A percentile compares a stretch with the other conserved stretches of the same genome.
These are phyloP conservation scores for Redunca redunca DNA, from an alignment of 2,113 vertebrate species.

Conservation along the genomic window DNA sequence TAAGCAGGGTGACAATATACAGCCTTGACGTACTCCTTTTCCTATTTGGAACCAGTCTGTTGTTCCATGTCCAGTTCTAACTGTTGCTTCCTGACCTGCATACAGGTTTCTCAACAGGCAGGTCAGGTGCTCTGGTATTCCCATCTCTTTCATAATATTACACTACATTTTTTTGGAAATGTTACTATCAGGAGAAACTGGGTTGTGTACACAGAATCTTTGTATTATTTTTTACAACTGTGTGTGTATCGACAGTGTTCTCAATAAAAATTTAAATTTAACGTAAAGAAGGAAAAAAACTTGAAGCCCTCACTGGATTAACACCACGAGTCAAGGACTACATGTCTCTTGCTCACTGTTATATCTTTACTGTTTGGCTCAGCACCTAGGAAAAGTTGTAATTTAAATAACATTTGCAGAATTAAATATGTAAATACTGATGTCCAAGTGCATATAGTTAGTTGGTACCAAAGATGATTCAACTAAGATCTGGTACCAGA, in stretches of 20 bases:
- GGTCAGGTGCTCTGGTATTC: background rate
- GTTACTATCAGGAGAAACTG: background rate
- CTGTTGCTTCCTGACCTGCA: background rate
- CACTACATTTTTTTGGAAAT: background rate
- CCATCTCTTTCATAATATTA: background rate
- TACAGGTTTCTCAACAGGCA: background rate
- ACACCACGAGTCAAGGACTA: background rate
- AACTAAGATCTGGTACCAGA: background rate
- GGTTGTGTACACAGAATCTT: background rate
- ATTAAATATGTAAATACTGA: background rate
- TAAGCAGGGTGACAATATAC: background rate
- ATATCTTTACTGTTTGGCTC: background rate
- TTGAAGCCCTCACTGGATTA: background rate
- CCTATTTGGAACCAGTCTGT: background rate
- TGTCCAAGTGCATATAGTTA: background rate
- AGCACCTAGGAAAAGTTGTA: background rate
- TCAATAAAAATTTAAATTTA: background rate
- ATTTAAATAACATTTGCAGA: background rate
- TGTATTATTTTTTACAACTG: background rate
- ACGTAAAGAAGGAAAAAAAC: background rate
- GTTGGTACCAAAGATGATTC: background rate
- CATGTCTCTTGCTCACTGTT: background rate
- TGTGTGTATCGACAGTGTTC: background rate
- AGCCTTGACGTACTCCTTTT: background rate
- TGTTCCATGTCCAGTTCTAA: background rate